Base-by-base conservation (phyloP, 2,888 invertebrate species). In the Odontothrips loti region DNA sequence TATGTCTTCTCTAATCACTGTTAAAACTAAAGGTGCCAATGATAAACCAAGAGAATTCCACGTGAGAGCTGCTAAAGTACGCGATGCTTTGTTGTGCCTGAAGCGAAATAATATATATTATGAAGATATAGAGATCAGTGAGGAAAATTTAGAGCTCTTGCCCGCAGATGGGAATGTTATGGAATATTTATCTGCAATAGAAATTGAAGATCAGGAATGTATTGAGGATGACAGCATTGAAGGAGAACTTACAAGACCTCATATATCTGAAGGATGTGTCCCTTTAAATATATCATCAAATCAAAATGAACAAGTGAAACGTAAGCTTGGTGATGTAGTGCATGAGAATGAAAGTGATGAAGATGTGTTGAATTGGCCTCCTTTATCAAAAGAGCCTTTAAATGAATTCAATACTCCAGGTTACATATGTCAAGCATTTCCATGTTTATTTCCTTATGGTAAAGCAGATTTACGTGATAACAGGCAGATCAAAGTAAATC, bases 401-500 rank as follows among this genome's bases (percentile, higher is more conserved):
- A 81, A 81, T 63, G 81, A 82, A 47, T 82, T 82, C 29, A 81
- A 29, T 34, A 82, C 82, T 27, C 79, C 79, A 11, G 82, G 82
- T 4, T 82, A 80, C 29, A 79, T 81, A 47, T 68, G 51, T 6
- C 63, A 63, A 79, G 82, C 83, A n/a, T 83, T 83, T 79, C 83
- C 82, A 10, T 27, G 79, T 23, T 79, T 82, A 8, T 82, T 83
- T 63, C 82, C 82, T 9, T 68, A 51, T 10, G 83, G 82, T 8
- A 79, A 68, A 17, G 82, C 82, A 34, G 83, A 83, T 78, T n/a
- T 83, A 20, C n/a, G 80, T 15, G 34, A 43, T 48, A 29, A 80
- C n/a, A 34, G 80, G 1, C 23, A 4, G 3, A 12, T 17, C 6
- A 80, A 81, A 75, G n/a, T 81, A 3, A 20, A 27, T 47, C 63